Percentiles rank a stretch among this genome's conserved stretches.
These are phyloP conservation scores for Hapalemur alaotrensis DNA, from an alignment of 2,797 vertebrate species.

Conservation along the genomic window DNA sequence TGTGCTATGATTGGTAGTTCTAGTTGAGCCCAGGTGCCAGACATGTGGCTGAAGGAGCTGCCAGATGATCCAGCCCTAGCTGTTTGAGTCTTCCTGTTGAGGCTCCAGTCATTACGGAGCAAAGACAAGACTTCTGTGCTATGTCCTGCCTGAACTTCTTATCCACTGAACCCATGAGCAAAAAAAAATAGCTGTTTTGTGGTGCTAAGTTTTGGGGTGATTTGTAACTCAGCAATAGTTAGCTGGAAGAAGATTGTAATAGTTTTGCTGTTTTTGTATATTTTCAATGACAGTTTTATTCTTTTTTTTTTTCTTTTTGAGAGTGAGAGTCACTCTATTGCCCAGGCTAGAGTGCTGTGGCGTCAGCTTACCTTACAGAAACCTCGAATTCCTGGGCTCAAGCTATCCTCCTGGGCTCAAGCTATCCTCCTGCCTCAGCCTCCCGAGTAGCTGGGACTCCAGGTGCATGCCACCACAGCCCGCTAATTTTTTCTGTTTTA, in stretches of 20 bases:
- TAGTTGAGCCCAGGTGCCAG: background rate
- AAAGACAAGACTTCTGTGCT: background rate
- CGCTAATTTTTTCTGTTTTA: too few relatives aligned
- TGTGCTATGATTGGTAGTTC: background rate
- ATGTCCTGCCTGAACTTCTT: background rate
- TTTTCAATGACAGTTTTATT: constrained; percentile 1
- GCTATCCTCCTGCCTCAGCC: too few relatives aligned
- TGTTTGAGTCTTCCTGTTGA: background rate
- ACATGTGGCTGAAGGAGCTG: background rate
- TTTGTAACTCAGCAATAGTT: background rate
- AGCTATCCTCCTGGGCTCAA: too few relatives aligned
- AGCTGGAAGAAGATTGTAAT: background rate
- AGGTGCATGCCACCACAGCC: too few relatives aligned
- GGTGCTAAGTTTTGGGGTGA: background rate
- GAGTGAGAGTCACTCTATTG: too few relatives aligned
- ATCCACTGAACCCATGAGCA: background rate
- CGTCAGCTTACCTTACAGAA: too few relatives aligned
- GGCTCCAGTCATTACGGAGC: background rate
- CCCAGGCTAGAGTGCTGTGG: too few relatives aligned
- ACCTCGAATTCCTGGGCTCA: too few relatives aligned
- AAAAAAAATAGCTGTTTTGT: background rate
- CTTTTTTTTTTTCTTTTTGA: too few relatives aligned
- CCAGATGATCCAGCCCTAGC: background rate
- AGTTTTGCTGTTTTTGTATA: background rate
- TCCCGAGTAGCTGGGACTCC: too few relatives aligned